phyloP scores from a whole-genome alignment of 1,140 invertebrate species.

The Aleiodes sp. region DNA sequence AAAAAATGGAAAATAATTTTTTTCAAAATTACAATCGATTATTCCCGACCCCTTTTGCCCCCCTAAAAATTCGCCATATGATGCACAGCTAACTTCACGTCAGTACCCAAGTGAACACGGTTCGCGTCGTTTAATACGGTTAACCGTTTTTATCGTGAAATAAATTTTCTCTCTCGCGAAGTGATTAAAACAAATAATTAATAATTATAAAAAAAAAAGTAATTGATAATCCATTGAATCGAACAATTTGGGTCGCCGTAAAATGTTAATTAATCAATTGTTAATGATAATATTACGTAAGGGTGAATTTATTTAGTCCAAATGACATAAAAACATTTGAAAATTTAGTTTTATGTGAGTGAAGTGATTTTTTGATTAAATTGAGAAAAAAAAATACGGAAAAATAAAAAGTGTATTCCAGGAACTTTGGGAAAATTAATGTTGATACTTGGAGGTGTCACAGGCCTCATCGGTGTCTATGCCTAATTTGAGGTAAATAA shows the following conservation, averaged over 20 bases:
- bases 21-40: background rate
- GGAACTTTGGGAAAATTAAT: slow-evolving; percentile 40
- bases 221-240: slow-evolving; percentile 40
- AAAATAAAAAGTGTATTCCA: background rate
- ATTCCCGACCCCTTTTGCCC: background rate
- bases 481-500: slow-evolving; percentile 60
- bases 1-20: background rate
- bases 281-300: slow-evolving; percentile 42
- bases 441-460: slow-evolving; percentile 56
- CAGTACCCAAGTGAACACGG: slow-evolving; percentile 33
- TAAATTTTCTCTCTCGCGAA: slow-evolving; percentile 34
- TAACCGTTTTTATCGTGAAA: slow-evolving; percentile 49
- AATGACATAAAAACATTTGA: background rate
- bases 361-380: background rate
- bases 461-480: slow-evolving; percentile 57
- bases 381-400: background rate
- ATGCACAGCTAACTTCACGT: slow-evolving; percentile 43
- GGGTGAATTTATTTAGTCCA: background rate
- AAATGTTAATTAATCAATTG: slow-evolving; percentile 47
- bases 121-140: slow-evolving; percentile 60
- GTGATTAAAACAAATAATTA: background rate
- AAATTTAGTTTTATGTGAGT: background rate
- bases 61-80: background rate
- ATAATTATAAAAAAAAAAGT: slow-evolving; percentile 3
- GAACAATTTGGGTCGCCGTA: slow-evolving; percentile 36